phyloP scores from a whole-genome alignment of 2,888 invertebrate genomes.

The Nesidiocoris tenuis region DNA sequence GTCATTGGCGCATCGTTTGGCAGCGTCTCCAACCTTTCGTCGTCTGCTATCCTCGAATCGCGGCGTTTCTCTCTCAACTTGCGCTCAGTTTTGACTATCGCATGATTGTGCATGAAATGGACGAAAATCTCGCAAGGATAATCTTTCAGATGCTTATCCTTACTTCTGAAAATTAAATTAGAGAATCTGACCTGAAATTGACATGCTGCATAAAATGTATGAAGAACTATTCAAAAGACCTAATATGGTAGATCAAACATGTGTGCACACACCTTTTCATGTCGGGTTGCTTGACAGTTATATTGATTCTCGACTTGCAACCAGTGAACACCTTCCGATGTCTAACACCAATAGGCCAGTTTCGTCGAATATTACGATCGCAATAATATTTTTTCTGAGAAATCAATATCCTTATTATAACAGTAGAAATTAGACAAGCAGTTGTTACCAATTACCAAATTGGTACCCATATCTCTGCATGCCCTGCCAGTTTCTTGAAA shows the following conservation, averaged over 20 bases:
- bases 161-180: background rate
- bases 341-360: background rate
- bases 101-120: background rate
- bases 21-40: background rate
- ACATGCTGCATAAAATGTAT: too few relatives aligned
- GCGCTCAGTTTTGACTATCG: background rate
- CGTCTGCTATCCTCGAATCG: background rate
- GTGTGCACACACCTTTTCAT: background rate
- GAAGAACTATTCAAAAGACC: too few relatives aligned
- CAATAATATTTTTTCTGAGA: background rate
- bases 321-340: background rate
- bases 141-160: background rate
- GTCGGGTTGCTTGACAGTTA: background rate
- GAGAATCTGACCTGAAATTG: too few relatives aligned
- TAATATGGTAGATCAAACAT: too few relatives aligned
- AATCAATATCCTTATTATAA: too few relatives aligned
- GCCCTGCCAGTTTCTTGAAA: too few relatives aligned
- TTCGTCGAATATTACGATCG: background rate
- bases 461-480: too few relatives aligned
- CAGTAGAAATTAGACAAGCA: too few relatives aligned
- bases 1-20: background rate
- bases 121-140: background rate
- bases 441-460: too few relatives aligned
- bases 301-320: background rate
- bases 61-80: background rate